Evolutionary conservation across 1,140 invertebrate species (phyloP), one percentile per base, ranked within the genome.

Genomic region (Pissodes strobi): DNA sequence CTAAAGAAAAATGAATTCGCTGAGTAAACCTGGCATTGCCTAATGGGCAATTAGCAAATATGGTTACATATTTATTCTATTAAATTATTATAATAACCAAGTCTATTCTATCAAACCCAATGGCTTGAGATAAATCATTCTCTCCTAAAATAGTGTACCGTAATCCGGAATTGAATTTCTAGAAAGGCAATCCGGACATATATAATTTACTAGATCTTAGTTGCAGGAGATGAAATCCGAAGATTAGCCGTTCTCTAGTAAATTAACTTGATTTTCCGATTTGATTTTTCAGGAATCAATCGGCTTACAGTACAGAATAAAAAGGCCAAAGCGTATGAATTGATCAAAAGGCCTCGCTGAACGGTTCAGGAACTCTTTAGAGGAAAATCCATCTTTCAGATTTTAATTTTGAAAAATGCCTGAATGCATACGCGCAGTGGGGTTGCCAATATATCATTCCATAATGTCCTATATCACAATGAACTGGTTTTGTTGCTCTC

Each of bases 361-460:
- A 63, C 60, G 21, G 60, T 57, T 64, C 52, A 57, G 60, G 22
- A 48, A 43, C 48, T 38, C 51, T 53, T 63, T 63, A 37, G 45
- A 64, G 27, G 30, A 43, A 64, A 64, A 57, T 57, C 52, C 45
- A 64, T 57, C 52, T 57, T 64, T 49, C n/a, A 37, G 62, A 56
- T 64, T 64, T 64, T 64, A 57, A 57, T 64, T 64, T 56, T 37
- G 19, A 56, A 63, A 63, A 63, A 46, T 53, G 37, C 46, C 59
- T 22, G 21, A 15, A 56, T 49, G 25, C 27, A 49, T 22, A 49
- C 46, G 38, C 38, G 38, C 38, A 8, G 15, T 15, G 15, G 38
- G 38, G 38, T 41, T 41, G 10, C 34, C 15, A 17, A 25, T 51
- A 51, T 51, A 51, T 51, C 48, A 51, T 51, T 12, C 15, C 5